These are phyloP conservation scores for Cerastis rubricosa DNA, from an alignment of 2,888 invertebrate genomes.

Conservation along the genomic window DNA sequence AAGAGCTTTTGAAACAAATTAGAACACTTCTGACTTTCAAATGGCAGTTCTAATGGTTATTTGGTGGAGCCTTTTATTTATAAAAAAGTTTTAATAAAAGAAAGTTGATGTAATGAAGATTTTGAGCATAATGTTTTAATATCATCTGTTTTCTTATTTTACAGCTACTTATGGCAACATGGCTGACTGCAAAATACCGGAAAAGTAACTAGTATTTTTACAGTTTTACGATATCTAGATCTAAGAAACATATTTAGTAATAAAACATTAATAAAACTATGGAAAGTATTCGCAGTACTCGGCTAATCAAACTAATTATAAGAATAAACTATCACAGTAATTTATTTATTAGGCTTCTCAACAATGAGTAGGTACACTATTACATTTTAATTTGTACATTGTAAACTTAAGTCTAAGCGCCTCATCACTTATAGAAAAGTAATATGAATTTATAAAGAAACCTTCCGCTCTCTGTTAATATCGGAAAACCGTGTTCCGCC, in stretches of 20 bases:
- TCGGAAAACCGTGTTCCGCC: slow-evolving; percentile 15
- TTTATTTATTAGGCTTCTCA: too few species aligned
- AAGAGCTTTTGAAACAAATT: slow-evolving; percentile 27
- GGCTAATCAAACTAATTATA: neutral
- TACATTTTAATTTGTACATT: too few species aligned
- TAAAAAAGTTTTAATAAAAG: neutral
- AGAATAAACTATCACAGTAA: slow-evolving; percentile 13
- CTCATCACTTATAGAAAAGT: neutral
- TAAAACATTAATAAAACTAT: neutral
- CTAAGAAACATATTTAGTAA: neutral
- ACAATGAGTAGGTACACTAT: too few species aligned
- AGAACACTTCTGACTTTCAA: slow-evolving; percentile 22
- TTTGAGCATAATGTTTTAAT: neutral
- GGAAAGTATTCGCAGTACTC: neutral
- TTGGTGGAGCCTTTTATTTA: slow-evolving; percentile 1
- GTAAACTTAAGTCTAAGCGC: too few species aligned
- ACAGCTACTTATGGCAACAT: neutral
- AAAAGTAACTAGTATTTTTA: neutral
- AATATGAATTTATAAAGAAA: slow-evolving; percentile 20
- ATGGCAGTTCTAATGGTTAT: slow-evolving; percentile 24
- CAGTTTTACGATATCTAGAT: neutral
- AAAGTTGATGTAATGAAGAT: neutral
- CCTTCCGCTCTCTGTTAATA: slow-evolving; percentile 17
- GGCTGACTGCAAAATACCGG: neutral
- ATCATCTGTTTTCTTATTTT: neutral